Evolutionary conservation across 2,888 invertebrate species (phyloP), one percentile per base, ranked within the genome.

Genomic region (Andricus quercusramuli): DNA sequence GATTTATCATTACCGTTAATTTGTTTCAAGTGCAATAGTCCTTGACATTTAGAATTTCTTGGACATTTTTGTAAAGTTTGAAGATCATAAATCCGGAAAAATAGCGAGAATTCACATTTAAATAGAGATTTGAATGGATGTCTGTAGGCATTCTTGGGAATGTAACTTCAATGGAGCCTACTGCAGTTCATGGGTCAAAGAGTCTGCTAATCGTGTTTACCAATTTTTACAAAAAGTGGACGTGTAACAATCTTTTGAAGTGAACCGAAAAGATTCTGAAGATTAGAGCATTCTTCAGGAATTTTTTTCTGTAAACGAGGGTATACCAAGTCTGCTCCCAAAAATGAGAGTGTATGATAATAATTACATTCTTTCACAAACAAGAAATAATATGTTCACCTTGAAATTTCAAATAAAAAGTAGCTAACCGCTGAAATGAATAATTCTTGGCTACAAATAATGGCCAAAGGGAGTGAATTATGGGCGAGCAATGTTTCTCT

Each of bases 181-280:
- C n/a, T 51, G 51, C 56, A 56, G 74, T 59, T 59, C 74, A 74
- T 56, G 74, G 22, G 56, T 74, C 74, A 74, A 74, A 70, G 15
- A 47, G 47, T 13, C 56, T 74, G 13, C 13, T 51, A 74, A 56
- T 56, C 32, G 37, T 74, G 11, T 74, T 74, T 37, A n/a, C 22
- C 56, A n/a, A 74, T 74, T n/a, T 15, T 56, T 56, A n/a, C n/a
- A n/a, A 17, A 74, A 29, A 25, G 20, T 13, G 11, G 32, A 32
- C 37, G 56, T 15, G 74, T 74, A 56, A 74, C n/a, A 51, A 70
- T 74, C 56, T 29, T 56, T 56, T 15, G 20, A 37, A 25, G 3
- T 37, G 32, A 32, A 56, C 20, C 67, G n/a, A 29, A 20, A 47
- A 20, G 4, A 32, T 74, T 56, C 25, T 64, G 15, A 62, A 62